Evolutionary conservation across 2,888 invertebrate species (phyloP).

Genomic region (Drosophila neonasuta): DNA sequence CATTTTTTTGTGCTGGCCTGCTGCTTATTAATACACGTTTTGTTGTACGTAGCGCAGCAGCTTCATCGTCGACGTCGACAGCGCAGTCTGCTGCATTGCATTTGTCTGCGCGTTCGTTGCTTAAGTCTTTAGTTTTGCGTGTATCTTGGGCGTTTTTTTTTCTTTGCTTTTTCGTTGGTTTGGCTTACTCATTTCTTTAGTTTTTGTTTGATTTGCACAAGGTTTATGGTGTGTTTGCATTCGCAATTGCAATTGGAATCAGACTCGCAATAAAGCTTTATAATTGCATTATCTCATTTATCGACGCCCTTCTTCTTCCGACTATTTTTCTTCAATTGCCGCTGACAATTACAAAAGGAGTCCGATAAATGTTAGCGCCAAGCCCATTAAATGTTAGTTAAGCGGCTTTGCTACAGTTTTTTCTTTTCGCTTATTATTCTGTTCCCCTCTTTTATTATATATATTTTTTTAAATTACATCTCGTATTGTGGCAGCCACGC

Average conservation of each 20-base stretch:
- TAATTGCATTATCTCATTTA: conserved; percentile 30
- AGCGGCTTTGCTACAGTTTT: conserved; percentile 65
- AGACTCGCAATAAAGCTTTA: conserved; percentile 15
- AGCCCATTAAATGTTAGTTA: conserved; percentile 65
- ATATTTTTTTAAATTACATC: conserved; percentile 7
- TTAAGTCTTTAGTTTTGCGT: conserved; percentile 69
- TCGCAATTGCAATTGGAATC: conserved; percentile 25
- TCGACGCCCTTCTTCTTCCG: not conserved
- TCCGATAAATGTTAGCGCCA: conserved; percentile 73
- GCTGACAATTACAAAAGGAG: conserved; percentile 48
- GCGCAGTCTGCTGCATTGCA: conserved; percentile 38
- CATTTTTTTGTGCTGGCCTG: conserved; percentile 45
- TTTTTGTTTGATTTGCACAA: conserved; percentile 39
- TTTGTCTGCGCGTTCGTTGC: conserved; percentile 63
- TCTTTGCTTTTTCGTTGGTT: conserved; percentile 16
- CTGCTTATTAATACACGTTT: conserved; percentile 76
- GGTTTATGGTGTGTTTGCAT: conserved; percentile 38
- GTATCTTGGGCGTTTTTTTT: conserved; percentile 42
- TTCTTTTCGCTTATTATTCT: conserved; percentile 24
- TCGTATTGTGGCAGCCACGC: conserved; percentile 39
- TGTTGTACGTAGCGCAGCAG: conserved; percentile 59
- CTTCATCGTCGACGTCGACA: conserved; percentile 21
- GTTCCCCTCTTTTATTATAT: conserved; percentile 1
- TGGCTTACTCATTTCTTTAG: conserved; percentile 12
- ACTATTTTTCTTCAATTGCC: conserved; percentile 8